Conservation (phyloP, 2,797 vertebrate genomes). For the Coranthus polyacanthus region DNA sequence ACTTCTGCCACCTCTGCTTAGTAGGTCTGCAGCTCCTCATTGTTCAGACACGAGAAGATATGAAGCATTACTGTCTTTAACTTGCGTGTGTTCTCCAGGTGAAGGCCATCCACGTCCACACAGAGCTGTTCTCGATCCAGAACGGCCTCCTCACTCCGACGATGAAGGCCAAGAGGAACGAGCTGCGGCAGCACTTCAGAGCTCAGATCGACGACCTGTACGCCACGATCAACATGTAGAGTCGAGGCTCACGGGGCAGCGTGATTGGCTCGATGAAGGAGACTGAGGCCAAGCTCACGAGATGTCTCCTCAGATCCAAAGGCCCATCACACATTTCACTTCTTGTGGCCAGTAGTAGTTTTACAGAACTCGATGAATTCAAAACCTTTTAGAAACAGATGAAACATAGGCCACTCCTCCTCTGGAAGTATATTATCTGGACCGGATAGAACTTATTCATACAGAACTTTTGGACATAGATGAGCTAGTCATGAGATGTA, state of each 20-base stretch:
- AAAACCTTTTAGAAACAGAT: slow-evolving; percentile 20
- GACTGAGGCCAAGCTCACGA: background rate
- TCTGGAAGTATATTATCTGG: too few relatives aligned
- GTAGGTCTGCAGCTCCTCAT: too few relatives aligned
- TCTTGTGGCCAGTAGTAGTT: too few relatives aligned
- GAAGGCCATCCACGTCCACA: slow-evolving; percentile 88
- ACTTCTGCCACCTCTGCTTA: too few relatives aligned
- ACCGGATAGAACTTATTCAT: too few relatives aligned
- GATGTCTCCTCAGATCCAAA: background rate
- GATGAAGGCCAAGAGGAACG: slow-evolving; percentile 92
- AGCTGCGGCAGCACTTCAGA: slow-evolving; percentile 88
- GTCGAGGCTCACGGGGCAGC: background rate
- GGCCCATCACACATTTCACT: background rate
- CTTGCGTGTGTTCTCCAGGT: slow-evolving; percentile 81
- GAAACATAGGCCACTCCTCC: background rate
- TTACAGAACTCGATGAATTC: slow-evolving; percentile 1
- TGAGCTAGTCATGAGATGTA: too few relatives aligned
- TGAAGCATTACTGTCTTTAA: slow-evolving; percentile 9
- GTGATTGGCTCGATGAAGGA: too few relatives aligned
- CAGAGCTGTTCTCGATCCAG: slow-evolving; percentile 91
- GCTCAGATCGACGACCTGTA: slow-evolving; percentile 92
- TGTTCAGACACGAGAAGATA: too few relatives aligned
- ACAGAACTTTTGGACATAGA: too few relatives aligned
- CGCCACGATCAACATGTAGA: slow-evolving; percentile 85
- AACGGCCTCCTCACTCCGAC: slow-evolving; percentile 96